Conservation (phyloP, 2,797 vertebrate species). For the Trachops cirrhosus region DNA sequence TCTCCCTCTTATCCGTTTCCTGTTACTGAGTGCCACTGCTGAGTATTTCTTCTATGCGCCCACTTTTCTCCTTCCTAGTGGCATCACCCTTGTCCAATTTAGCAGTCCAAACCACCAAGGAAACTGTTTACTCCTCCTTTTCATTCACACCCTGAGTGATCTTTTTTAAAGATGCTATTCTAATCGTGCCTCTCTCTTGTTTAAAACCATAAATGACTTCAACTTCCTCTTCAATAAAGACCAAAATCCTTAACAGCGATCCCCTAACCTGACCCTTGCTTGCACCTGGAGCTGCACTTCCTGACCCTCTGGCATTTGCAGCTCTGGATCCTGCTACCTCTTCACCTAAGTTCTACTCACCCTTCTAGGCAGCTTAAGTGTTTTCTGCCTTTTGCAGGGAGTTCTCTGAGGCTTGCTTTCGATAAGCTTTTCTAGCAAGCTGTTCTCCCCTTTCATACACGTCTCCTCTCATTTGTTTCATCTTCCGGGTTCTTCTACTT, state of each 20-base stretch:
- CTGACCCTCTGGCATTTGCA: background rate
- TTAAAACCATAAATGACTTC: slow-evolving; percentile 1
- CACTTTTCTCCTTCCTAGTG: background rate
- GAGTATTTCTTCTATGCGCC: background rate
- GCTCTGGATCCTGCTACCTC: background rate
- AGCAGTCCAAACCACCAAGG: background rate
- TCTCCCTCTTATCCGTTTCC: background rate
- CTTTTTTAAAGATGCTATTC: background rate
- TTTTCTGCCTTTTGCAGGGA: background rate
- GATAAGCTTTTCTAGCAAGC: background rate
- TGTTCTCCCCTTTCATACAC: background rate
- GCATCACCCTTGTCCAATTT: background rate
- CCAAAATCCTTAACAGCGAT: background rate
- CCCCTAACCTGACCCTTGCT: background rate
- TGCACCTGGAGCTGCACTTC: background rate
- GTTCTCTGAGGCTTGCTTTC: background rate
- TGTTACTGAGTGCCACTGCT: background rate
- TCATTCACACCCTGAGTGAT: background rate
- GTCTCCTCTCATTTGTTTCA: background rate
- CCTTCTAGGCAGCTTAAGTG: background rate
- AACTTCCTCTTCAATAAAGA: background rate
- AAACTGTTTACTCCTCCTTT: background rate
- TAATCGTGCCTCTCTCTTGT: background rate
- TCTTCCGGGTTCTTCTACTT: slow-evolving; percentile 5
- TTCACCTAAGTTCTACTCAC: background rate